These are phyloP conservation scores for Botia kubotai DNA, from an alignment of 2,797 vertebrate species.

Conservation along the genomic window DNA sequence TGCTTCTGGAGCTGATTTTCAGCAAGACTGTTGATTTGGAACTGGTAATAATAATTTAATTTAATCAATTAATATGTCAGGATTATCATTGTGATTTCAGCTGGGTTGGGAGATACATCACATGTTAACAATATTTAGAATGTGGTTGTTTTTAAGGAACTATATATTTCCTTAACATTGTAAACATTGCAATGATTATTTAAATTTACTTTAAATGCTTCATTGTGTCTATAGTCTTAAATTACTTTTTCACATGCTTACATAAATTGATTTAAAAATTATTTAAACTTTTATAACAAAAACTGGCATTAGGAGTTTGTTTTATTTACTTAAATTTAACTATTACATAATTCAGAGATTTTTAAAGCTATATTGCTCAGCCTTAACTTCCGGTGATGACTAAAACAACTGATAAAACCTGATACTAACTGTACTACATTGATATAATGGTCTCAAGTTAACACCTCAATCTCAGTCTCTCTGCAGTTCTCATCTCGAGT, in stretches of 20 bases:
- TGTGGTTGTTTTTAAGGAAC: too few species aligned
- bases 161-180: too few species aligned
- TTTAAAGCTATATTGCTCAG: not conserved
- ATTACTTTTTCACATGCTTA: too few species aligned
- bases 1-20: slow-evolving; percentile 38
- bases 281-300: too few species aligned
- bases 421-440: not conserved
- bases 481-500: slow-evolving; percentile 26
- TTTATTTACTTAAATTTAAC: too few species aligned
- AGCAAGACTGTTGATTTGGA: not conserved
- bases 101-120: not conserved
- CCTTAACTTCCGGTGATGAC: not conserved
- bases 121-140: not conserved
- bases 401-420: not conserved
- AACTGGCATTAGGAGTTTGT: too few species aligned
- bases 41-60: slow-evolving; percentile 8
- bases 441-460: not conserved
- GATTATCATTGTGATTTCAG: not conserved
- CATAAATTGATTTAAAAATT: too few species aligned
- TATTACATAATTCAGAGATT: too few species aligned
- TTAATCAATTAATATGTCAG: not conserved
- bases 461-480: slow-evolving; percentile 18
- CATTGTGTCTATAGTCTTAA: too few species aligned
- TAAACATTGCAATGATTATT: too few species aligned
- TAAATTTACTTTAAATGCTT: too few species aligned